Evolutionary conservation across 1,140 invertebrate genomes (phyloP).

Genomic region (Listronotus bonariensis): DNA sequence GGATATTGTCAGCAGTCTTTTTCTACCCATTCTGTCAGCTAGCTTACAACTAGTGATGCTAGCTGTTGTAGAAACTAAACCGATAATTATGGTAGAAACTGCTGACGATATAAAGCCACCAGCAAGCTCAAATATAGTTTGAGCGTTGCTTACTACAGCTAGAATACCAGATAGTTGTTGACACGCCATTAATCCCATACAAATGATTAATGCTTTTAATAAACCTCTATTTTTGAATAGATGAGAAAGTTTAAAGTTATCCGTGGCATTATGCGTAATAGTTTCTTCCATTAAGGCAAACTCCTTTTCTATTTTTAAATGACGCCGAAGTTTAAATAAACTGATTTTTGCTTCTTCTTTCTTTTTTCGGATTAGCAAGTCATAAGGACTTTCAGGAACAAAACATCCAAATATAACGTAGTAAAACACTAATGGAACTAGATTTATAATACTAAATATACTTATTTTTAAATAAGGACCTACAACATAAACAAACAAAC

Average conservation of each 20-base stretch:
- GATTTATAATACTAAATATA: conserved; percentile 58
- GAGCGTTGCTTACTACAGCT: conserved; percentile 79
- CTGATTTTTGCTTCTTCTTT: conserved; percentile 19
- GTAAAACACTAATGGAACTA: conserved; percentile 57
- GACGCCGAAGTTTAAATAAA: conserved; percentile 33
- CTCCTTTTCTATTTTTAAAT: conserved; percentile 62
- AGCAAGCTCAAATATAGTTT: conserved; percentile 69
- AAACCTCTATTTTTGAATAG: conserved; percentile 61
- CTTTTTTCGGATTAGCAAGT: conserved; percentile 24
- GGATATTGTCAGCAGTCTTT: conserved; percentile 71
- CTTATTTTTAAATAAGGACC: conserved; percentile 64
- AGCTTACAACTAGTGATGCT: conserved; percentile 10
- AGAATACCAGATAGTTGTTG: conserved; percentile 81
- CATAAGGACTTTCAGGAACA: conserved; percentile 75
- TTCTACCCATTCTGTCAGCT: conserved; percentile 63
- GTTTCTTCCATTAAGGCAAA: conserved; percentile 60
- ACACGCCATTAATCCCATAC: conserved; percentile 69
- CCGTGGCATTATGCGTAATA: conserved; percentile 37
- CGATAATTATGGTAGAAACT: conserved; percentile 58
- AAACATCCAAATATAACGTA: conserved; percentile 57
- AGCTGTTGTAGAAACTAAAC: conserved; percentile 47
- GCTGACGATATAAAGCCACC: conserved; percentile 60
- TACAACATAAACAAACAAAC: conserved; percentile 58
- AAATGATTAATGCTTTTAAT: conserved; percentile 70
- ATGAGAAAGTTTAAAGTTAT: conserved; percentile 57